Evolutionary conservation across 2,797 vertebrate species (phyloP).

Genomic region (Mareca strepera): DNA sequence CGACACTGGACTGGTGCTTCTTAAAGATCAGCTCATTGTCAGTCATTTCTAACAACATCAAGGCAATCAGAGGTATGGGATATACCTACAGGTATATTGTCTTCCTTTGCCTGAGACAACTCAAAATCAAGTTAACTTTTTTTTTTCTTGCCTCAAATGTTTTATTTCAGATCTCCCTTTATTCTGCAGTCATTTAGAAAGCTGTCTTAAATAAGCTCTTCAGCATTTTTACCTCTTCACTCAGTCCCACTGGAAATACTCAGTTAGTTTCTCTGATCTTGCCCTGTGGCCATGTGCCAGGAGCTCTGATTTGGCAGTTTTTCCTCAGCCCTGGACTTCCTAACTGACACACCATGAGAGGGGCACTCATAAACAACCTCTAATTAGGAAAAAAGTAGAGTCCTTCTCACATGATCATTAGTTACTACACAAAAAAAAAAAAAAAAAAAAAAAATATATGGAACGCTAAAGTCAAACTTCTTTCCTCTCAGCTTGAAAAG

Average conservation of each 20-base stretch:
- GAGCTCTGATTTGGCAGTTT: not conserved
- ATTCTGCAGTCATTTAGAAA: not conserved
- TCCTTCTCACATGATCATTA: not conserved
- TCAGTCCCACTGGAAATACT: not conserved
- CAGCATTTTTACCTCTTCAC: not conserved
- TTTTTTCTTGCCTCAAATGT: too few relatives aligned
- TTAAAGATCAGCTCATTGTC: not conserved
- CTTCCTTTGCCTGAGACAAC: not conserved
- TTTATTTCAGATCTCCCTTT: not conserved
- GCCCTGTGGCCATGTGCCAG: not conserved
- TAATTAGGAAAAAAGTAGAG: not conserved
- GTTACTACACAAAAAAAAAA: not conserved
- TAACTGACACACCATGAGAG: not conserved
- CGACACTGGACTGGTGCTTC: not conserved
- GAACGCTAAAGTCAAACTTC: not conserved
- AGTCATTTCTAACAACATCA: not conserved
- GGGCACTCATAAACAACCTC: not conserved
- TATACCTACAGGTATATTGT: not conserved
- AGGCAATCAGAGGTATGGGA: not conserved
- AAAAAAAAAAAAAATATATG: not conserved
- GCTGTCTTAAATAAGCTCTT: not conserved
- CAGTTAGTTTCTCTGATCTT: not conserved
- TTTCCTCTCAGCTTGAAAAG: not conserved
- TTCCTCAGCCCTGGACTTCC: not conserved
- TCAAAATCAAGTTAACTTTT: not conserved